phyloP scores from a whole-genome alignment of 2,888 invertebrate genomes.

The Exocentrus adspersus region DNA sequence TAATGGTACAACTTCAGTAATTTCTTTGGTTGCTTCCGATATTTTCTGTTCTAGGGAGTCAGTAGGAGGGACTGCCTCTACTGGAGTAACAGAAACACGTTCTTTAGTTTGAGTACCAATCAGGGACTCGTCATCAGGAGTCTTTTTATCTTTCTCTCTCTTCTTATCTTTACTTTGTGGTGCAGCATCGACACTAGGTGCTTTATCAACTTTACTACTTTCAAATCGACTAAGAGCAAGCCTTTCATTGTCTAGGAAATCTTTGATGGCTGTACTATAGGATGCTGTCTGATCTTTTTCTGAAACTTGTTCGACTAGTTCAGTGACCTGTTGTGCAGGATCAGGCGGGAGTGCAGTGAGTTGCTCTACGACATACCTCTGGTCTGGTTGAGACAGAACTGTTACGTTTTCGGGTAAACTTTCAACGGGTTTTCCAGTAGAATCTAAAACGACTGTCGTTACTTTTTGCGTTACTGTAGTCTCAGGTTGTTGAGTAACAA shows the following conservation, averaged over 20 bases:
- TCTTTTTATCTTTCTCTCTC: constrained; percentile 47
- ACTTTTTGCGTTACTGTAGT: constrained; percentile 44
- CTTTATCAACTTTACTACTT: constrained; percentile 54
- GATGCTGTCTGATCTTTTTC: constrained; percentile 34
- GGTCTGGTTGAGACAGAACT: constrained; percentile 53
- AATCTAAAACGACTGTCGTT: constrained; percentile 48
- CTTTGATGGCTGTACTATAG: constrained; percentile 37
- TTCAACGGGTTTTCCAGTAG: constrained; percentile 47
- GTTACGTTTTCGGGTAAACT: constrained; percentile 36
- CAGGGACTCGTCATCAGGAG: constrained; percentile 51
- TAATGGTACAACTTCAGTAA: constrained; percentile 13
- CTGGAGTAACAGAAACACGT: constrained; percentile 41
- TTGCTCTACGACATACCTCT: constrained; percentile 61
- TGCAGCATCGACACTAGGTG: constrained; percentile 55
- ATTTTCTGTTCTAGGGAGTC: constrained; percentile 23
- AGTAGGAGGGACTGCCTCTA: constrained; percentile 37
- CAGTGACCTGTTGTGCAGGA: constrained; percentile 49
- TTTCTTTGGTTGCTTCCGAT: constrained; percentile 21
- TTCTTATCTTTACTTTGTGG: constrained; percentile 43
- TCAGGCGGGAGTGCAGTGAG: constrained; percentile 53
- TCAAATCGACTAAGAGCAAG: constrained; percentile 48
- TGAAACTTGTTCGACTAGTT: constrained; percentile 35
- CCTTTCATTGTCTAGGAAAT: constrained; percentile 52
- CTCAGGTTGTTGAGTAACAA: constrained; percentile 48
- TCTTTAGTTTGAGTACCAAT: constrained; percentile 31